Evolutionary conservation across 2,113 vertebrate species (phyloP).

Genomic region (Oreamnos americanus): DNA sequence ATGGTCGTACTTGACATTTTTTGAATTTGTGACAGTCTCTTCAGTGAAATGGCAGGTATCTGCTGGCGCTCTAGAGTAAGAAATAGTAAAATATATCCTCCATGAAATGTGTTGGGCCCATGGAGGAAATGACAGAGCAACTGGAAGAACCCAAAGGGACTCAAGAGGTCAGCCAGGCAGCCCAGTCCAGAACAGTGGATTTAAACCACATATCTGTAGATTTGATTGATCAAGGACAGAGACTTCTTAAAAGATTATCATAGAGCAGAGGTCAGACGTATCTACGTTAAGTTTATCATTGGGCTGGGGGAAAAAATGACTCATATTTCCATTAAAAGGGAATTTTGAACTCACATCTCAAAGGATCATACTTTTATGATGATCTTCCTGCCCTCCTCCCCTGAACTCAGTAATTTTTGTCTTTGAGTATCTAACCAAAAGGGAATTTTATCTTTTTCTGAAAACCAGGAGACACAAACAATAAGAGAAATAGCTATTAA

Average conservation of each 20-base stretch:
- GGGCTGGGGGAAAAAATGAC: conserved; percentile 44
- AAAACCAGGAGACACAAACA: neutral
- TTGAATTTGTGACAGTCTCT: conserved; percentile 39
- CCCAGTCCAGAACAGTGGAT: conserved; percentile 52
- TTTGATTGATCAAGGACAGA: conserved; percentile 54
- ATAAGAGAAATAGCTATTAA: neutral
- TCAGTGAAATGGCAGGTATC: conserved; percentile 65
- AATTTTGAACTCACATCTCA: conserved; percentile 57
- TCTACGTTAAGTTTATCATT: conserved; percentile 44
- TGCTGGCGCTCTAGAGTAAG: conserved; percentile 61
- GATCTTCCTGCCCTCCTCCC: neutral
- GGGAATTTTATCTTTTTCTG: neutral
- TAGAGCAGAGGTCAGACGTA: conserved; percentile 45
- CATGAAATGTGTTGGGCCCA: conserved; percentile 58
- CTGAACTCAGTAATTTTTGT: conserved; percentile 11
- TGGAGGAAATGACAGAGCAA: conserved; percentile 39
- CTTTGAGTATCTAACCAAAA: conserved; percentile 24
- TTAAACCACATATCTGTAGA: conserved; percentile 63
- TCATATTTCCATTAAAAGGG: conserved; percentile 66
- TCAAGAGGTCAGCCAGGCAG: conserved; percentile 54
- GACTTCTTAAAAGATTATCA: conserved; percentile 42
- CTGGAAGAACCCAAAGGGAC: conserved; percentile 50
- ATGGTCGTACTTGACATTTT: conserved; percentile 41
- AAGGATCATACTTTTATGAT: neutral
- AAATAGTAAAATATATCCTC: conserved; percentile 63